Percentiles rank a stretch among this genome's conserved stretches.
These are phyloP conservation scores for Drosophila pachea DNA, from an alignment of 1,140 invertebrate genomes.

Conservation along the genomic window DNA sequence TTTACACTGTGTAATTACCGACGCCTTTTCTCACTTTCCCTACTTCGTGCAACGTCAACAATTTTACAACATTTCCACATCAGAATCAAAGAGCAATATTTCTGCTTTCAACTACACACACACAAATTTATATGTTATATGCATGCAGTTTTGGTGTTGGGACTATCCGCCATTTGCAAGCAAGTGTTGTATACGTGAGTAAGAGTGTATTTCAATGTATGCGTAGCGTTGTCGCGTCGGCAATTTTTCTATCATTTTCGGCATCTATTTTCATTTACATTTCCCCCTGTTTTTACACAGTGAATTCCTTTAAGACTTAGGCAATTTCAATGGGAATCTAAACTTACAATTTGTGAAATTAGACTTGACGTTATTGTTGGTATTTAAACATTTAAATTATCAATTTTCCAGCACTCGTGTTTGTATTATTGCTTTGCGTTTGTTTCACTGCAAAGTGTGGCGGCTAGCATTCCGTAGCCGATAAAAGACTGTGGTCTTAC, in stretches of 20 bases:
- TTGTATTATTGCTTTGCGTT: constrained; percentile 45
- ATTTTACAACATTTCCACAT: constrained; percentile 65
- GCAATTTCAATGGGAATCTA: constrained; percentile 22
- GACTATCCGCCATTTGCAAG: constrained; percentile 75
- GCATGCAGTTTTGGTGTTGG: constrained; percentile 64
- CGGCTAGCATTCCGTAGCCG: constrained; percentile 23
- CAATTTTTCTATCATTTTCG: constrained; percentile 56
- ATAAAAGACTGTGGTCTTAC: constrained; percentile 25
- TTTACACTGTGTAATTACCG: constrained; percentile 47
- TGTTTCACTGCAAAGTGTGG: constrained; percentile 40
- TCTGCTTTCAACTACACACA: constrained; percentile 32
- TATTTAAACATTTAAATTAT: constrained; percentile 59
- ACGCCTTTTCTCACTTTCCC: constrained; percentile 38
- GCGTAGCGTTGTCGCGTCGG: constrained; percentile 63
- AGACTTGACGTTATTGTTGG: constrained; percentile 37
- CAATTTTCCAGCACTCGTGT: constrained; percentile 40
- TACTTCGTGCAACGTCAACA: constrained; percentile 72
- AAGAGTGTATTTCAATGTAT: constrained; percentile 38
- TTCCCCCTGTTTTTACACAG: constrained; percentile 28
- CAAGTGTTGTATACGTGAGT: constrained; percentile 49
- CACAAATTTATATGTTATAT: constrained; percentile 19
- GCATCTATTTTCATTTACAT: constrained; percentile 24
- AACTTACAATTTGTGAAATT: constrained; percentile 64
- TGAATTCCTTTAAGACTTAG: constrained; percentile 30
- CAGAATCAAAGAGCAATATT: constrained; percentile 47